phyloP scores from a whole-genome alignment of 2,888 invertebrate genomes.

The Trichogramma dendrolimi region DNA sequence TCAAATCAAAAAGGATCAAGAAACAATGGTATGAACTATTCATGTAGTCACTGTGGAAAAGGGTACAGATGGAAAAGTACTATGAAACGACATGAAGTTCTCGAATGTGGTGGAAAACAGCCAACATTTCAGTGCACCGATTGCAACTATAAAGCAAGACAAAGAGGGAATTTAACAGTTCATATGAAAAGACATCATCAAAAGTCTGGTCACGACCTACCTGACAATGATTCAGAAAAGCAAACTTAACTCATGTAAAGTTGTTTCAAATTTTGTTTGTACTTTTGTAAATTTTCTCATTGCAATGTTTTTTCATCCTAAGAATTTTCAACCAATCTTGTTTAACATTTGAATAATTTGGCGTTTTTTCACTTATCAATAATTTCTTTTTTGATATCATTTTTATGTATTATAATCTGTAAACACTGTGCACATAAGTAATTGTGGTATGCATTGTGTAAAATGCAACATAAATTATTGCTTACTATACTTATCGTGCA shows the following conservation, averaged over 20 bases:
- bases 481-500: too few relatives aligned
- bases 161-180: conserved; percentile 76
- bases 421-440: too few relatives aligned
- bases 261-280: conserved; percentile 11
- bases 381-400: too few relatives aligned
- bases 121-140: conserved; percentile 77
- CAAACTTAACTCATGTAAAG: neutral
- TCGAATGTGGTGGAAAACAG: conserved; percentile 79
- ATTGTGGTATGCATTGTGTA: too few relatives aligned
- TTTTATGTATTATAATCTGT: too few relatives aligned
- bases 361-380: too few relatives aligned
- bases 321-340: neutral
- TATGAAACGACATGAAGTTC: conserved; percentile 75
- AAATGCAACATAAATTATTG: too few relatives aligned
- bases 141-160: conserved; percentile 74
- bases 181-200: conserved; percentile 75
- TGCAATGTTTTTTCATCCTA: conserved; percentile 8
- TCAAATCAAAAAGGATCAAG: neutral
- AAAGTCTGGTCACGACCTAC: conserved; percentile 27
- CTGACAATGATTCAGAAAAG: too few relatives aligned
- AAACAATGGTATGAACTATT: conserved; percentile 57
- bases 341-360: too few relatives aligned
- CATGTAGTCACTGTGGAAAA: conserved; percentile 80
- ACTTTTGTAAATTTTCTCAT: conserved; percentile 7
- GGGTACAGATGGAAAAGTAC: conserved; percentile 84